phyloP scores from a whole-genome alignment of 2,888 invertebrate species.

The Drosophila algonquin region DNA sequence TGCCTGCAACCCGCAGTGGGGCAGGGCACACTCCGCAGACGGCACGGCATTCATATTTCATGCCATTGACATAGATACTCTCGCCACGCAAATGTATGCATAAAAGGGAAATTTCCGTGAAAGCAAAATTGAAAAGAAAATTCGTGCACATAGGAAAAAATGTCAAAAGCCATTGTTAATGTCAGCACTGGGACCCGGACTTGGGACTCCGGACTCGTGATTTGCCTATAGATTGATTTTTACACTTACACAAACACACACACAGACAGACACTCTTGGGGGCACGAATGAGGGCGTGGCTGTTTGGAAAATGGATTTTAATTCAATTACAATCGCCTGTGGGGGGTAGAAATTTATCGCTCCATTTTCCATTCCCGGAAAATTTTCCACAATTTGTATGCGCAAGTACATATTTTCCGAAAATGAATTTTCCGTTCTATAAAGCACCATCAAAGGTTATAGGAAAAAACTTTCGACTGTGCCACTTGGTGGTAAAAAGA shows the following conservation, averaged over 20 bases:
- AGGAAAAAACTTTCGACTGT: constrained; percentile 48
- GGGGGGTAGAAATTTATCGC: constrained; percentile 1
- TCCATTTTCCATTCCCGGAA: neutral
- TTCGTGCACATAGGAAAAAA: constrained; percentile 54
- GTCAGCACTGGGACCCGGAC: constrained; percentile 43
- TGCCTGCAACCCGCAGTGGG: constrained; percentile 35
- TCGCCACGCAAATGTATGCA: constrained; percentile 25
- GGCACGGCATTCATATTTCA: constrained; percentile 53
- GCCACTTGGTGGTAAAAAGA: neutral
- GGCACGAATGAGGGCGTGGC: neutral
- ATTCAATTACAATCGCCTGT: constrained; percentile 46
- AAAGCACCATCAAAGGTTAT: constrained; percentile 46
- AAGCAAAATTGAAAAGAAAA: constrained; percentile 67
- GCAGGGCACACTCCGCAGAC: constrained; percentile 28
- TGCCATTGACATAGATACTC: constrained; percentile 72
- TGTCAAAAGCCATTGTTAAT: constrained; percentile 75
- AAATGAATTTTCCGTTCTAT: constrained; percentile 59
- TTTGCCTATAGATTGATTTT: constrained; percentile 64
- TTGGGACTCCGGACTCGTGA: constrained; percentile 52
- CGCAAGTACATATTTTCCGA: constrained; percentile 19
- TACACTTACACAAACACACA: constrained; percentile 23
- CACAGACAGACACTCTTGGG: constrained; percentile 14
- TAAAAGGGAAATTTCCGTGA: constrained; percentile 53
- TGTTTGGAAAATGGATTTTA: constrained; percentile 48
- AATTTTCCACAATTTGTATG: constrained; percentile 22